Conservation (phyloP, 2,888 invertebrate genomes). For the Pollenia griseotomentosa region DNA sequence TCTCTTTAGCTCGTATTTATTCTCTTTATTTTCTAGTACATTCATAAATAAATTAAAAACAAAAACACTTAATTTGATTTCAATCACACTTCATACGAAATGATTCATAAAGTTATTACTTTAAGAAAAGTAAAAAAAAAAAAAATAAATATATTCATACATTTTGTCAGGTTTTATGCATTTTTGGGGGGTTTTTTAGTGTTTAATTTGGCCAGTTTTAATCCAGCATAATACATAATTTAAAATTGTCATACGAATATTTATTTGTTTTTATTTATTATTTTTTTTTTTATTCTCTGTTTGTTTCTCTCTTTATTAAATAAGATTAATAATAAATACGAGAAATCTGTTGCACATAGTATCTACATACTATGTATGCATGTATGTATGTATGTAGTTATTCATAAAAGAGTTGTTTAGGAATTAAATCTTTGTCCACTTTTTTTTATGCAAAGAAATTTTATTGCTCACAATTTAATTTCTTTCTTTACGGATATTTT, state of each 20-base stretch:
- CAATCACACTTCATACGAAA: conserved; percentile 36
- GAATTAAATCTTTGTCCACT: conserved; percentile 5
- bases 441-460: background rate
- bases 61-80: conserved; percentile 21
- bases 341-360: conserved; percentile 52
- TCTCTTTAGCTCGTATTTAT: background rate
- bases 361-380: background rate
- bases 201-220: conserved; percentile 21
- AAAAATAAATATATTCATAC: conserved; percentile 22
- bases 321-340: conserved; percentile 66
- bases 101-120: conserved; percentile 41
- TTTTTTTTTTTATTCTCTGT: conserved; percentile 3
- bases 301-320: conserved; percentile 63
- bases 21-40: conserved; percentile 32
- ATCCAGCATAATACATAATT: conserved; percentile 32
- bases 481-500: background rate
- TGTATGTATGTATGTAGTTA: conserved; percentile 5
- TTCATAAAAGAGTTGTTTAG: conserved; percentile 9
- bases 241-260: conserved; percentile 17
- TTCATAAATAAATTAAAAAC: conserved; percentile 9
- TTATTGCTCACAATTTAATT: background rate
- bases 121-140: conserved; percentile 34
- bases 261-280: conserved; percentile 24
- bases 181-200: conserved; percentile 11
- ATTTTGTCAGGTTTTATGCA: conserved; percentile 19